Conservation (phyloP, 2,113 vertebrate species). For the Scopus umbretta region DNA sequence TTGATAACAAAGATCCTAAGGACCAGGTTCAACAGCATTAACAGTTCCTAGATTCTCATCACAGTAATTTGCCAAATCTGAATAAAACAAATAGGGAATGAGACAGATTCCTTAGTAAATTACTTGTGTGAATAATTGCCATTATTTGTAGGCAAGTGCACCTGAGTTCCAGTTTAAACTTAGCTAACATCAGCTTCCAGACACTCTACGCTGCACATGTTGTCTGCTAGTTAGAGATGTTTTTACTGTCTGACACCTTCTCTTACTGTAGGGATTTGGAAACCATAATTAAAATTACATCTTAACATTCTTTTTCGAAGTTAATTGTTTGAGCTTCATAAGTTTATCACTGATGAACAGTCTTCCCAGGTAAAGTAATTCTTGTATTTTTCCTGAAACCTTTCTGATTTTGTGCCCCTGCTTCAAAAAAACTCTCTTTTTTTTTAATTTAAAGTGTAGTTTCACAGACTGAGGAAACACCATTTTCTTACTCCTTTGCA, state of each 20-base stretch:
- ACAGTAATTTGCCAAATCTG: not conserved
- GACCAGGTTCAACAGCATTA: not conserved
- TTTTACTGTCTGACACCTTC: not conserved
- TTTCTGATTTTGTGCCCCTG: not conserved
- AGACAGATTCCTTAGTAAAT: not conserved
- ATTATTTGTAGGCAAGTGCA: not conserved
- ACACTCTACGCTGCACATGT: not conserved
- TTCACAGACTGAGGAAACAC: not conserved
- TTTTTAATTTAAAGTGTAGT: not conserved
- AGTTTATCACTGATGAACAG: not conserved
- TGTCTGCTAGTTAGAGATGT: not conserved
- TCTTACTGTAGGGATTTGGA: not conserved
- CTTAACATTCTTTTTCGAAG: not conserved
- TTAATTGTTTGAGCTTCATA: not conserved
- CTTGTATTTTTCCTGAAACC: not conserved
- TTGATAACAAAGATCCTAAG: not conserved
- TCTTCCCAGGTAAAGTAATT: not conserved
- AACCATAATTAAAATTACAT: not conserved
- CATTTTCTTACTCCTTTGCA: not conserved
- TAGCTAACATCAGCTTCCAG: not conserved
- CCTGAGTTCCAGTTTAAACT: not conserved
- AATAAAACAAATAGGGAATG: not conserved
- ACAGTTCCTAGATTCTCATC: not conserved
- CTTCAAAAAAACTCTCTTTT: not conserved
- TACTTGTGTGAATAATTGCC: not conserved